Evolutionary conservation across 1,140 invertebrate genomes (phyloP), one percentile per base, ranked within the genome.

Genomic region (Agrypnia vestita): DNA sequence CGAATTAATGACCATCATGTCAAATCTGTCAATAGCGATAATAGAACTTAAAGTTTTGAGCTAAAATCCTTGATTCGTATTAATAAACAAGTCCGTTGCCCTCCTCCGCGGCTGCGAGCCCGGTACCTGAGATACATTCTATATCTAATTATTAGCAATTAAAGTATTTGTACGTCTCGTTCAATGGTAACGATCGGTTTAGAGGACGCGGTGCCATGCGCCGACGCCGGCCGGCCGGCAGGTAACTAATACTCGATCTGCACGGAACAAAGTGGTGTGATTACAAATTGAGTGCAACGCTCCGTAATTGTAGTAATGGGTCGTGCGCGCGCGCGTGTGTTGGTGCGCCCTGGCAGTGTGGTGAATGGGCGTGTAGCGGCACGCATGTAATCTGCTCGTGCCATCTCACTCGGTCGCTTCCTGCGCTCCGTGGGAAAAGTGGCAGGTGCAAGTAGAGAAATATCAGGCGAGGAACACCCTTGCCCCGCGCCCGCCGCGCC

Each of bases 341-440:
- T 69, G 64, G 64, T 69, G 64, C n/a, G 13, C 64, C 46, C 13
- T 21, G 55, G 3, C 61, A 19, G 64, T 69, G 64, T 46, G 19
- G n/a, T 69, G 64, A 69, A 69, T 69, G 64, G 64, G 64, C 44
- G 62, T 44, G 44, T 67, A 67, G 62, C 35, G 62, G 62, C 62
- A 67, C 44, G 64, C 44, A 69, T 64, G 35, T 69, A 69, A 69
- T 69, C 64, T 69, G 64, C 64, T 69, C 64, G 64, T 69, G 64
- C 64, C 64, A 69, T 69, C 64, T 69, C 64, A 7, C 64, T 69
- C 64, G 64, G 64, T 69, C 64, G 64, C 64, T 69, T 69, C 64
- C 64, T 69, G 64, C 64, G 64, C 44, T 69, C 64, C 64, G 64
- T 69, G 64, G 64, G 64, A 69, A 69, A 69, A 69, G 64, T 46